These are phyloP conservation scores for Zonitis immaculata DNA, from an alignment of 2,888 invertebrate species.

Conservation along the genomic window DNA sequence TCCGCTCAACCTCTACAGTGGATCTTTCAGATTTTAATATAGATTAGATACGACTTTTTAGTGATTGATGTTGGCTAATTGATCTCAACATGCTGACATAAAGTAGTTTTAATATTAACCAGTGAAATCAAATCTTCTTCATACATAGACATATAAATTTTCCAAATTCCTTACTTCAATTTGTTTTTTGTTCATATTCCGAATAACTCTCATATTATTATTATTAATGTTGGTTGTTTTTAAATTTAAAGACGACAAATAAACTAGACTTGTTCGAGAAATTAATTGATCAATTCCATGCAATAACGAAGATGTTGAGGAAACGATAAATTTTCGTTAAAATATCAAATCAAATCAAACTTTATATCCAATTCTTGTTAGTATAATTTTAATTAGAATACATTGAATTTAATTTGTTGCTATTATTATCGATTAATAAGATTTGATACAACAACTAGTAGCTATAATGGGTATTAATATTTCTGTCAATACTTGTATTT, in stretches of 20 bases:
- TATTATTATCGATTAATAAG: constrained; percentile 19
- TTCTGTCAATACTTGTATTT: constrained; percentile 22
- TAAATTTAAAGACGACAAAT: not conserved
- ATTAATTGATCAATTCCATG: not conserved
- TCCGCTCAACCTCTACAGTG: not conserved
- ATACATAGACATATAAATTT: not conserved
- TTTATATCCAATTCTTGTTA: constrained; percentile 10
- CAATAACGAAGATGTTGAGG: constrained; percentile 16
- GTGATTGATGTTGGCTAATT: constrained; percentile 37
- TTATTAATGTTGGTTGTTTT: not conserved
- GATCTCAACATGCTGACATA: constrained; percentile 23
- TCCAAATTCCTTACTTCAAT: too few species aligned
- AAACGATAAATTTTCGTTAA: constrained; percentile 12
- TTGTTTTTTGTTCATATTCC: too few species aligned
- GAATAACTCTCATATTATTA: too few species aligned
- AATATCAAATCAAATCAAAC: constrained; percentile 4
- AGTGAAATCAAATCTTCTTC: not conserved
- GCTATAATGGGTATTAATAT: constrained; percentile 21
- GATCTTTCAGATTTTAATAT: constrained; percentile 34
- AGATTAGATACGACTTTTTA: constrained; percentile 32
- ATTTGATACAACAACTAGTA: constrained; percentile 19
- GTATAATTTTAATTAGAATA: constrained; percentile 23
- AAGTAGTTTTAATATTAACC: not conserved
- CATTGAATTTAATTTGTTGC: constrained; percentile 19
- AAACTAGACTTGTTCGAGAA: too few species aligned